Conservation (phyloP, 2,888 invertebrate species). For the Rambutsinella grinnellia region DNA sequence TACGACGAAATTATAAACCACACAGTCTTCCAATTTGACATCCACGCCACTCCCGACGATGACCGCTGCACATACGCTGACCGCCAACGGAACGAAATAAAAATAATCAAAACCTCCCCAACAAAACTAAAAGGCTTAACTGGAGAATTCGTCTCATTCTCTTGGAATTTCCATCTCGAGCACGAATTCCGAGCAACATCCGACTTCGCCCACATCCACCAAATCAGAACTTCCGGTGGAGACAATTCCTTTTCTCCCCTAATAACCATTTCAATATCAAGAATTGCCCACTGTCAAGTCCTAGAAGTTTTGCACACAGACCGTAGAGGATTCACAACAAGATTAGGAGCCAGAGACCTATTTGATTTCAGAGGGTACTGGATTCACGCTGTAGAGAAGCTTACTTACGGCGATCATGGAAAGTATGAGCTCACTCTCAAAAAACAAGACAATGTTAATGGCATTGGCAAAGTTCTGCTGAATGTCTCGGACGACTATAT, state of each 20-base stretch:
- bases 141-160: conserved; percentile 55
- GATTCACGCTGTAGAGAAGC: conserved; percentile 55
- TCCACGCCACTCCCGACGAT: conserved; percentile 57
- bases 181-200: conserved; percentile 59
- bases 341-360: conserved; percentile 36
- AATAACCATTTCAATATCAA: conserved; percentile 58
- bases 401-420: conserved; percentile 42
- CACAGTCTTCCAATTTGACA: conserved; percentile 57
- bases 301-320: conserved; percentile 55
- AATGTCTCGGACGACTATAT: conserved; percentile 37
- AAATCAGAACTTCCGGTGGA: conserved; percentile 59
- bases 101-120: conserved; percentile 42
- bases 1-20: conserved; percentile 38
- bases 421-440: conserved; percentile 41
- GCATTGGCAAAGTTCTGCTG: conserved; percentile 48
- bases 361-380: conserved; percentile 55
- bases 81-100: conserved; percentile 60
- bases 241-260: conserved; percentile 57
- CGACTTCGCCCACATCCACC: conserved; percentile 61
- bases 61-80: conserved; percentile 60
- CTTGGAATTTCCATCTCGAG: conserved; percentile 63
- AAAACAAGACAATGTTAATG: conserved; percentile 20
- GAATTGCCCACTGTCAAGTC: background rate
- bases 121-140: conserved; percentile 32
- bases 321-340: conserved; percentile 9